Evolutionary conservation across 2,113 vertebrate genomes (phyloP).

Genomic region (Channa maculata): DNA sequence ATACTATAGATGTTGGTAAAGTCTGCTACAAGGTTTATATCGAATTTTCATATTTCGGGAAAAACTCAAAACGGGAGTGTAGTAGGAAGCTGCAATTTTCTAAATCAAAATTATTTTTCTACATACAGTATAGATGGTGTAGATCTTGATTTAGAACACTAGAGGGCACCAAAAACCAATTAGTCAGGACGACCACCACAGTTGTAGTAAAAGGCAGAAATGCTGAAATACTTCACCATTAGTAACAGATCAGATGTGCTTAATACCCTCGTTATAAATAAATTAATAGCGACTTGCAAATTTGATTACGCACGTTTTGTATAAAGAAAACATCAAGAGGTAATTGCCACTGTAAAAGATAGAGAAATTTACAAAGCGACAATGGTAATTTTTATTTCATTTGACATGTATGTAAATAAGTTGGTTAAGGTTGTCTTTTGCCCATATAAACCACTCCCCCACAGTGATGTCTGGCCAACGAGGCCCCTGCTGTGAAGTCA

Average conservation of each 20-base stretch:
- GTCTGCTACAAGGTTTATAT: too few relatives aligned
- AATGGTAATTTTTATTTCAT: background rate
- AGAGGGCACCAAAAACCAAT: constrained; percentile 52
- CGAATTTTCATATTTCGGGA: too few relatives aligned
- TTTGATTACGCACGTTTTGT: background rate
- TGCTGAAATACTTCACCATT: background rate
- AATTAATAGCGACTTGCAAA: background rate
- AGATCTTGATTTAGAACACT: background rate
- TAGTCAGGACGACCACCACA: accelerated
- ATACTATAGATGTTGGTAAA: too few relatives aligned
- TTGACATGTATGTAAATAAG: constrained; percentile 23
- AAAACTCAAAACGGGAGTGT: too few relatives aligned
- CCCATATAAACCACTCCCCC: constrained; percentile 22
- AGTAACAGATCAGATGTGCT: too few relatives aligned
- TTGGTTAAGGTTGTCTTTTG: constrained; percentile 1
- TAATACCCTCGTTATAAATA: background rate
- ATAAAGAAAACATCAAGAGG: background rate
- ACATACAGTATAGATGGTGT: background rate
- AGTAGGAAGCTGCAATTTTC: too few relatives aligned
- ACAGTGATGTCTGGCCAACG: constrained; percentile 18
- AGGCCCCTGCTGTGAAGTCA: constrained; percentile 38
- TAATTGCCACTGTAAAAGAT: background rate
- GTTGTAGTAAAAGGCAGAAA: background rate
- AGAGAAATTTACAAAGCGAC: background rate
- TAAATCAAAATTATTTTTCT: too few relatives aligned